Evolutionary conservation across 2,113 vertebrate species (phyloP).

Genomic region (Ptilorrhoa leucosticta): DNA sequence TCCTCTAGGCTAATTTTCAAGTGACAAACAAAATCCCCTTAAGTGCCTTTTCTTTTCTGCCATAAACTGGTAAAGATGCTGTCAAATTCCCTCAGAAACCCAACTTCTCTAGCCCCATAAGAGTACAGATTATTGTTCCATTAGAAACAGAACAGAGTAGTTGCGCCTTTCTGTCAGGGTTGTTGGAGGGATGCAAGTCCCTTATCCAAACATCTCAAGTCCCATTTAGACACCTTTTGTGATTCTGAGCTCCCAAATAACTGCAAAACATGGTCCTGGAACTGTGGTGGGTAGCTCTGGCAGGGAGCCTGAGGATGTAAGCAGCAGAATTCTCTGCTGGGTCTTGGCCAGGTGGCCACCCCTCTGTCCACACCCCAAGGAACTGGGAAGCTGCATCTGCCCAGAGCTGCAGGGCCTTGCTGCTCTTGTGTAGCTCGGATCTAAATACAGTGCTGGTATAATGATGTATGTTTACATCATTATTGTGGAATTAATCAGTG

Average conservation of each 20-base stretch:
- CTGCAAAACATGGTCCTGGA: background rate
- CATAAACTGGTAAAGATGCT: background rate
- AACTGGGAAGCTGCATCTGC: background rate
- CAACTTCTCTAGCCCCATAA: background rate
- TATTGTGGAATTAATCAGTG: background rate
- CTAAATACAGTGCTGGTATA: background rate
- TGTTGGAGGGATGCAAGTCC: background rate
- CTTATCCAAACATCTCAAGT: background rate
- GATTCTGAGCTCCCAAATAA: background rate
- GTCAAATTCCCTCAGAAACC: slow-evolving; percentile 15
- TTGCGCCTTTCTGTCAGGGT: background rate
- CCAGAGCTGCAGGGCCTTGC: background rate
- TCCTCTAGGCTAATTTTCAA: slow-evolving; percentile 56
- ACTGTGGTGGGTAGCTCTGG: background rate
- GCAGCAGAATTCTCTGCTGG: background rate
- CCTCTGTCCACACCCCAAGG: background rate
- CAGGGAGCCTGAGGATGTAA: background rate
- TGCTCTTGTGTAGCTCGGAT: background rate
- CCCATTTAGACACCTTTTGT: background rate
- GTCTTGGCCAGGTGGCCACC: background rate
- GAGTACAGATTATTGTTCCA: background rate
- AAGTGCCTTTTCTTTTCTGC: slow-evolving; percentile 41
- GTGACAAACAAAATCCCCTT: slow-evolving; percentile 56
- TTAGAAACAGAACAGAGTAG: background rate
- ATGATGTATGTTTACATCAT: background rate